A percentile compares a stretch with the other conserved stretches of the same genome.
Evolutionary conservation across 2,888 invertebrate genomes (phyloP).

Genomic region (Hemaris fuciformis): DNA sequence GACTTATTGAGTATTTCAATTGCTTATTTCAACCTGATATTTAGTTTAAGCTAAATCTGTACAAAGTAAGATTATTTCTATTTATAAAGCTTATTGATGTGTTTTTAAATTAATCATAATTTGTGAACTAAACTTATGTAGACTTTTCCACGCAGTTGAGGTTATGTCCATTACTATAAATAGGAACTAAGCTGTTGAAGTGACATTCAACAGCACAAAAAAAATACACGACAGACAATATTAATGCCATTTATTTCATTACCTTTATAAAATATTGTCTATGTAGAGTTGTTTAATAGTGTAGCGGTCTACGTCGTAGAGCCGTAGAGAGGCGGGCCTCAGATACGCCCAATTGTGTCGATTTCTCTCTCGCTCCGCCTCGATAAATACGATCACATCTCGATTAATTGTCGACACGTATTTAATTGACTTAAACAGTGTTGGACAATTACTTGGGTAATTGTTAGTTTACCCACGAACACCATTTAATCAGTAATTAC

Average conservation of each 20-base stretch:
- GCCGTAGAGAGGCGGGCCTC: slow-evolving; percentile 54
- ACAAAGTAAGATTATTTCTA: too few species aligned
- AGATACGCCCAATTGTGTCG: slow-evolving; percentile 47
- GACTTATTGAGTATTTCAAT: too few species aligned
- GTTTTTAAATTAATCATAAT: too few species aligned
- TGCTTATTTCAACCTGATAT: too few species aligned
- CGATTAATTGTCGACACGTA: neutral
- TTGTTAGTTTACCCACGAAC: neutral
- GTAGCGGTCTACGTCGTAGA: slow-evolving; percentile 50
- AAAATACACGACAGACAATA: too few species aligned
- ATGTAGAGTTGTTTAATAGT: neutral
- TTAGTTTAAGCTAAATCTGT: too few species aligned
- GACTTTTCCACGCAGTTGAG: too few species aligned
- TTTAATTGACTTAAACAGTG: neutral
- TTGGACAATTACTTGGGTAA: neutral
- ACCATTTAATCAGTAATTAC: neutral
- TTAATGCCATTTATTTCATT: neutral
- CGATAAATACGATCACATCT: slow-evolving; percentile 23
- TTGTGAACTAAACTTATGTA: too few species aligned
- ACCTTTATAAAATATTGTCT: neutral
- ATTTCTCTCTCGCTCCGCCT: slow-evolving; percentile 41
- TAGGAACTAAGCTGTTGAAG: too few species aligned
- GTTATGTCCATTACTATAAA: too few species aligned
- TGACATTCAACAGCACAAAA: too few species aligned
- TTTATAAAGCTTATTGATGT: too few species aligned